A percentile compares a stretch with the other conserved stretches of the same genome.
Evolutionary conservation across 2,888 invertebrate species (phyloP).

Genomic region (Nowickia ferox): DNA sequence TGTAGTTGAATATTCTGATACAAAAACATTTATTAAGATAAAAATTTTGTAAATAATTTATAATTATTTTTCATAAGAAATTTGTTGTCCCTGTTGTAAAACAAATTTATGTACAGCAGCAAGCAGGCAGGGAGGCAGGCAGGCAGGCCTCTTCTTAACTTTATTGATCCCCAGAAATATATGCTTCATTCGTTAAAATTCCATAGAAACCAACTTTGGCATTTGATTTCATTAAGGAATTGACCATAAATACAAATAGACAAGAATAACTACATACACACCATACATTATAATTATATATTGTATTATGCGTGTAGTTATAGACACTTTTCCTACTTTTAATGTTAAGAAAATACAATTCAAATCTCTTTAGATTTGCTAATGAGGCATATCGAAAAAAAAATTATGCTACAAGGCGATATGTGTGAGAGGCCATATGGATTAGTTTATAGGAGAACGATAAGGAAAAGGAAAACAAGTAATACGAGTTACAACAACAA

Average conservation of each 20-base stretch:
- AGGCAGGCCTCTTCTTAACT: neutral
- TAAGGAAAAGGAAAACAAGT: neutral
- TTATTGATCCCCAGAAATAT: constrained; percentile 59
- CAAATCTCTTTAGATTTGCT: constrained; percentile 16
- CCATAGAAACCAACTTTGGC: constrained; percentile 8
- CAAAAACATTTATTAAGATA: no score
- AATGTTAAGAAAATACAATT: constrained; percentile 27
- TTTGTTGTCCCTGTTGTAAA: no score
- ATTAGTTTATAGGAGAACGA: neutral
- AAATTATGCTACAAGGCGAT: neutral
- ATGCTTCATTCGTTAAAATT: neutral
- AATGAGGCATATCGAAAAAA: neutral
- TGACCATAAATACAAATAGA: neutral
- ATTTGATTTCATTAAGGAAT: constrained; percentile 34
- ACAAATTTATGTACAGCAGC: neutral
- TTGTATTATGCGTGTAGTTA: no score
- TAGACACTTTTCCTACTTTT: no score
- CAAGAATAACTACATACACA: constrained; percentile 1
- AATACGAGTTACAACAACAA: neutral
- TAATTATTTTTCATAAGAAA: no score
- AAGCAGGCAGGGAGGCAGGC: neutral
- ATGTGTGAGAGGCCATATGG: no score
- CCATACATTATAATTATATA: constrained; percentile 31
- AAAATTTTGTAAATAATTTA: no score
- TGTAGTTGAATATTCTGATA: no score